Base-by-base conservation (phyloP, 2,888 invertebrate genomes). In the Microplitis manilae region DNA sequence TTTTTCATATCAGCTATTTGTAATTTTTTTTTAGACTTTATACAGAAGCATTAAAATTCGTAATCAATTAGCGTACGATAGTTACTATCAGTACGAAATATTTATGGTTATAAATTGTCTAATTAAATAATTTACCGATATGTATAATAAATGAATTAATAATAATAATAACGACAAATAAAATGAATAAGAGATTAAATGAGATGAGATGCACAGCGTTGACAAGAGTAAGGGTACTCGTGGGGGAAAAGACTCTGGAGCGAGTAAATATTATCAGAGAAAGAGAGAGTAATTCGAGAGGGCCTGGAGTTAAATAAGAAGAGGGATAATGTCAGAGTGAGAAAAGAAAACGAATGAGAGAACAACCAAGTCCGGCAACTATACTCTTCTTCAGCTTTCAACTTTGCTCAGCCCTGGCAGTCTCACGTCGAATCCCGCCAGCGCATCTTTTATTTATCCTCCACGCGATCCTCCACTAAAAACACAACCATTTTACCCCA, bases 381-480 rank as follows among this genome's bases (percentile, higher is more conserved):
- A 67, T 60, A 65, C 71, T 59, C 62, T 41, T 64, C 73, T 68
- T 76, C 59, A 60, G 72, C 41, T 76, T 50, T 50, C 67, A 65
- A 72, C 71, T 73, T 73, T 73, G 60, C 73, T 84, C 84, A 82
- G 83, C 82, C 77, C 83, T 83, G 84, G 83, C 87, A 87, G 87
- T 87, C 86, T 86, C 84, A 86, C 84, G 86, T 83, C 84, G 86
- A 85, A 84, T 85, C 83, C 83, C 86, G 86, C 83, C 85, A 84
- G 82, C 85, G 87, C 86, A 85, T 84, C 86, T 85, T 87, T 86
- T 83, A 83, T 84, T 85, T 41, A 30, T 67, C 76, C 59, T 76
- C 67, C 77, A 30, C 30, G 30, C 30, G 30, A 30, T 30, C 30
- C 30, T 30, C 30, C 30, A 30, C 30, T 0, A 30, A 30, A 30